A percentile compares a stretch with the other conserved stretches of the same genome.
phyloP scores from a whole-genome alignment of 2,113 vertebrate species.

The Recurvirostra avosetta region DNA sequence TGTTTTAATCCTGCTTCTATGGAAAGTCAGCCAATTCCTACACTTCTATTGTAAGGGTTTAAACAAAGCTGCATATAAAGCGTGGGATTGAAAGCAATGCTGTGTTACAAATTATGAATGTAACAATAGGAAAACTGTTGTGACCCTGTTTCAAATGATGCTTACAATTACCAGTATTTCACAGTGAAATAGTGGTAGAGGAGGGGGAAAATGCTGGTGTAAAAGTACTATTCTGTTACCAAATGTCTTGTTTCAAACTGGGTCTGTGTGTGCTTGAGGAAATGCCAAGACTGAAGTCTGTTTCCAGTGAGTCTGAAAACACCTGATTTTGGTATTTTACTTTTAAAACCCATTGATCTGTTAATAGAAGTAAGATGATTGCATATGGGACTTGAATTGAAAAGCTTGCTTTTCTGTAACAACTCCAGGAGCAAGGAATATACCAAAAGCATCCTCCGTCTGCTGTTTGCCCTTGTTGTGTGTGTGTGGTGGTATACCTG shows the following conservation, averaged over 20 bases:
- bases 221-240: not conserved
- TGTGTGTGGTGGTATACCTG: not conserved
- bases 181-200: not conserved
- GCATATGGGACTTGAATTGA: not conserved
- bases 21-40: slow-evolving; percentile 32
- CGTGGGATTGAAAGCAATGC: not conserved
- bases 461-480: accelerated
- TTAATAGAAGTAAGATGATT: not conserved
- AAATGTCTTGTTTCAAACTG: not conserved
- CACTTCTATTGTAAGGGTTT: not conserved
- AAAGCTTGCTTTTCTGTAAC: not conserved
- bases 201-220: not conserved
- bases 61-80: slow-evolving; percentile 10
- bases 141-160: not conserved
- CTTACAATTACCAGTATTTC: not conserved
- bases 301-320: not conserved
- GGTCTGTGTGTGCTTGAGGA: not conserved
- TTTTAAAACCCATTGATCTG: not conserved
- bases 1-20: slow-evolving; percentile 18
- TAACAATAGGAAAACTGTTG: not conserved
- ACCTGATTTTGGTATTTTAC: not conserved
- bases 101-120: slow-evolving; percentile 19
- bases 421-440: not conserved
- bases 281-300: not conserved
- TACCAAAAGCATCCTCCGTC: not conserved